These are phyloP conservation scores for Lysiphlebus fabarum DNA, from an alignment of 1,140 invertebrate species.

Conservation along the genomic window DNA sequence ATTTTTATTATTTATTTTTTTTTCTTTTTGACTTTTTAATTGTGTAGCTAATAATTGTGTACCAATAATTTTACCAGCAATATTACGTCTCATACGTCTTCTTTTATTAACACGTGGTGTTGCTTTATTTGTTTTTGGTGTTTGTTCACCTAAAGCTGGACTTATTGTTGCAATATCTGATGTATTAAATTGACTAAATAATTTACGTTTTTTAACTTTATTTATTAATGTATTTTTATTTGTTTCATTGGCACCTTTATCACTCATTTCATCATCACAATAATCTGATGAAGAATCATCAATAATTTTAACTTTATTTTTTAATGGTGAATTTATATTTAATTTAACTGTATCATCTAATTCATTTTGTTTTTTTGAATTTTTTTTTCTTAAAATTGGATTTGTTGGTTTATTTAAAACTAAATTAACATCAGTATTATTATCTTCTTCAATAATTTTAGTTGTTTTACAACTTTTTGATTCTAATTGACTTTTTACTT, in stretches of 20 bases:
- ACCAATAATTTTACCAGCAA: slow-evolving; percentile 2
- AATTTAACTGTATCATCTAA: neutral
- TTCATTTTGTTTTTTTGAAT: neutral
- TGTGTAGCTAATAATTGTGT: slow-evolving; percentile 6
- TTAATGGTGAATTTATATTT: neutral
- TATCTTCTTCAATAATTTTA: slow-evolving; percentile 24
- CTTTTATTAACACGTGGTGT: neutral
- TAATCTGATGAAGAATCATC: slow-evolving; percentile 1
- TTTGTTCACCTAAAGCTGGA: neutral
- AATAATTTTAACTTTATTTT: slow-evolving; percentile 3
- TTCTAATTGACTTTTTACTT: too few relatives aligned
- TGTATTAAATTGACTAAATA: slow-evolving; percentile 14
- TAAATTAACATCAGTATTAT: slow-evolving; percentile 9
- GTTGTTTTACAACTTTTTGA: neutral
- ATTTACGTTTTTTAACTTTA: slow-evolving; percentile 18
- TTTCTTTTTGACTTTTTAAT: slow-evolving; percentile 16
- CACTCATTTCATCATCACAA: neutral
- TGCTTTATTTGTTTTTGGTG: neutral
- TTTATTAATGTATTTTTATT: neutral
- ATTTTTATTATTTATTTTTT: slow-evolving; percentile 2
- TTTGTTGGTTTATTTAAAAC: neutral
- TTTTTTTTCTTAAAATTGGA: neutral
- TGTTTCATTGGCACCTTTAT: neutral
- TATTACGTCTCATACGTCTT: slow-evolving; percentile 20
- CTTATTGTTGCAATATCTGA: slow-evolving; percentile 5